Conservation (phyloP, 2,888 invertebrate species). For the Thysanoteuthis rhombus region DNA sequence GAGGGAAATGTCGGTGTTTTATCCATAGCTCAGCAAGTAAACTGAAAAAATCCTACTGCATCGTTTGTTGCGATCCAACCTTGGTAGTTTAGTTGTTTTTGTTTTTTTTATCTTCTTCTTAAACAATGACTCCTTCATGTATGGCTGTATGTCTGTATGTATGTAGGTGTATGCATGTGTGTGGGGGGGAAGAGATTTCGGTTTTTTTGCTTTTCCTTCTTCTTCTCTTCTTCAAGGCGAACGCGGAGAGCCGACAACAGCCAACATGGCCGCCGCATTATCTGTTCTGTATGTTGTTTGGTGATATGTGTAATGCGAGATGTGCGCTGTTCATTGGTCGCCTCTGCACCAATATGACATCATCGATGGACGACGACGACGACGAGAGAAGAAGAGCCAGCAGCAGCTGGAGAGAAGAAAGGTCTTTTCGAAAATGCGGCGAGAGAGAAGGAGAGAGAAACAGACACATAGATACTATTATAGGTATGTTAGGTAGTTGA, state of each 20-base stretch:
- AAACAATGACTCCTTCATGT: not conserved
- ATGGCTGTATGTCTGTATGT: not conserved
- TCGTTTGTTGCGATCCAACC: slow-evolving; percentile 13
- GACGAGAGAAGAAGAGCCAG: too few species aligned
- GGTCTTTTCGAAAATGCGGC: not conserved
- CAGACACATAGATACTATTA: not conserved
- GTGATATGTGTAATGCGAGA: slow-evolving; percentile 20
- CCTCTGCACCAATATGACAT: slow-evolving; percentile 29
- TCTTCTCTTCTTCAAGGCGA: slow-evolving; percentile 21
- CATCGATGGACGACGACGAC: slow-evolving; percentile 23
- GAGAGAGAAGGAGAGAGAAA: not conserved
- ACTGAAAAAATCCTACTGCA: slow-evolving; percentile 28
- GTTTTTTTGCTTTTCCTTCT: not conserved
- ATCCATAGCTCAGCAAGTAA: slow-evolving; percentile 27
- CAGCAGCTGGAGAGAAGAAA: not conserved
- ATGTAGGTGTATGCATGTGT: slow-evolving; percentile 14
- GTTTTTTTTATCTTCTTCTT: not conserved
- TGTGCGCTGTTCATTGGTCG: slow-evolving; percentile 15
- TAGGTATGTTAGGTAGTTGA: not conserved
- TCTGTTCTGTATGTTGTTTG: slow-evolving; percentile 15
- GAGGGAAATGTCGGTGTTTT: slow-evolving; percentile 28
- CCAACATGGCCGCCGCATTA: slow-evolving; percentile 23
- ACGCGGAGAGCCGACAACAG: slow-evolving; percentile 24
- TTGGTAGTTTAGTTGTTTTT: not conserved
- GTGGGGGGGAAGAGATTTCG: not conserved